A percentile compares a stretch with the other conserved stretches of the same genome.
Conservation (phyloP, 2,797 vertebrate species). For the Siniperca undulata region DNA sequence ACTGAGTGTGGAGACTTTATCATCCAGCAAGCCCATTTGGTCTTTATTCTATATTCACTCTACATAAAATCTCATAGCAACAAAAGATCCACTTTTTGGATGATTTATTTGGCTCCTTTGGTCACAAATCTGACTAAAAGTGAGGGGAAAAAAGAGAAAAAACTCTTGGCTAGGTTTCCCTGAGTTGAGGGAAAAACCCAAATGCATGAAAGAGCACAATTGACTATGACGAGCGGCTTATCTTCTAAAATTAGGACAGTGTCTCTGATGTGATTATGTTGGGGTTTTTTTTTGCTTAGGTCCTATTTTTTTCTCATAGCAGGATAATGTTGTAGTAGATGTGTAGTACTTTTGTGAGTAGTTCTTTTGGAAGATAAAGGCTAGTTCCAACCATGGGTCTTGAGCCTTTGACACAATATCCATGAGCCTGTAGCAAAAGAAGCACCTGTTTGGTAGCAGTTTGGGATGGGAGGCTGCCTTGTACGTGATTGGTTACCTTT, state of each 20-base stretch:
- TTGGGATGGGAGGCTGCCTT: not conserved
- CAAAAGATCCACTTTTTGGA: conserved; percentile 21
- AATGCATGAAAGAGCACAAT: conserved; percentile 63
- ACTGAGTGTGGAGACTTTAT: conserved; percentile 23
- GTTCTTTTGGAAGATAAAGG: not conserved
- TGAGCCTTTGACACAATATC: conserved; percentile 2
- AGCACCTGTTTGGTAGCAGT: not conserved
- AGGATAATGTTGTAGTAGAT: conserved; percentile 23
- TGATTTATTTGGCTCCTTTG: conserved; percentile 27
- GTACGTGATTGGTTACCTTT: not conserved
- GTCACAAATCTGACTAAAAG: conserved; percentile 23
- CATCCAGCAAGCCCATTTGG: conserved; percentile 18
- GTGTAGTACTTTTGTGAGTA: not conserved
- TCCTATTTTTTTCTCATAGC: conserved; percentile 6
- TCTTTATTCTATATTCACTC: conserved; percentile 18
- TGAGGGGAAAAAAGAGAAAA: not conserved
- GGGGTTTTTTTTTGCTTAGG: not conserved
- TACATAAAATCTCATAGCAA: conserved; percentile 26
- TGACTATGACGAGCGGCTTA: conserved; percentile 53
- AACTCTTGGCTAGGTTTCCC: conserved; percentile 32
- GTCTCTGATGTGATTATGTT: conserved; percentile 59
- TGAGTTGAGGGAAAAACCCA: conserved; percentile 39
- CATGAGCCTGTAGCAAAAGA: not conserved
- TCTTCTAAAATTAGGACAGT: conserved; percentile 59
- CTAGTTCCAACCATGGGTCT: not conserved